A percentile compares a stretch with the other conserved stretches of the same genome.
Conservation (phyloP, 2,113 vertebrate genomes). For the Cynoglossus semilaevis region DNA sequence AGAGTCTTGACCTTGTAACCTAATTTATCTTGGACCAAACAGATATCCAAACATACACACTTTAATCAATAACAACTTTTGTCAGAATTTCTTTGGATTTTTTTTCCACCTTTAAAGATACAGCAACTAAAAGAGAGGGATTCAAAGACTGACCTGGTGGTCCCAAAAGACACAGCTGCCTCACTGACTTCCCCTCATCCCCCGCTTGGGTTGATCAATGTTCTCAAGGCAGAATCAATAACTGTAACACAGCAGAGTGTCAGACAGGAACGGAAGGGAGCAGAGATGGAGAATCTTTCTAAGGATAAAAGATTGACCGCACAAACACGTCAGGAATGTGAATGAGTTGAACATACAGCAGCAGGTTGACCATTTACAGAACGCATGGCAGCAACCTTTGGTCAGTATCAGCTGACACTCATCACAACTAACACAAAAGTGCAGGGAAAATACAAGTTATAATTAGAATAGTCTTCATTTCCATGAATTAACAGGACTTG, state of each 20-base stretch:
- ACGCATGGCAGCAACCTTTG: too few species aligned
- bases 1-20: too few species aligned
- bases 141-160: conserved; percentile 16
- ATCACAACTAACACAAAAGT: too few species aligned
- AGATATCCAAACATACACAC: too few species aligned
- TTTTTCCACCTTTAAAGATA: neutral
- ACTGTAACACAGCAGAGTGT: conserved; percentile 32
- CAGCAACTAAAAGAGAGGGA: neutral
- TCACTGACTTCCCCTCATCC: neutral
- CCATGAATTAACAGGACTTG: too few species aligned
- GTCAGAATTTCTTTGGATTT: neutral
- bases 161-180: conserved; percentile 50
- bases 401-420: too few species aligned
- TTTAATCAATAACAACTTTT: neutral
- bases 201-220: conserved; percentile 45
- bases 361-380: neutral
- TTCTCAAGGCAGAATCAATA: conserved; percentile 53
- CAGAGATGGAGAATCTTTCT: neutral
- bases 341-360: neutral
- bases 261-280: neutral
- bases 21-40: too few species aligned
- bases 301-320: conserved; percentile 10
- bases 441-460: too few species aligned
- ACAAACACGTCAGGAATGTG: neutral
- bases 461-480: too few species aligned